Evolutionary conservation across 1,140 invertebrate species (phyloP).

Genomic region (Cyrtorhinus lividipennis): DNA sequence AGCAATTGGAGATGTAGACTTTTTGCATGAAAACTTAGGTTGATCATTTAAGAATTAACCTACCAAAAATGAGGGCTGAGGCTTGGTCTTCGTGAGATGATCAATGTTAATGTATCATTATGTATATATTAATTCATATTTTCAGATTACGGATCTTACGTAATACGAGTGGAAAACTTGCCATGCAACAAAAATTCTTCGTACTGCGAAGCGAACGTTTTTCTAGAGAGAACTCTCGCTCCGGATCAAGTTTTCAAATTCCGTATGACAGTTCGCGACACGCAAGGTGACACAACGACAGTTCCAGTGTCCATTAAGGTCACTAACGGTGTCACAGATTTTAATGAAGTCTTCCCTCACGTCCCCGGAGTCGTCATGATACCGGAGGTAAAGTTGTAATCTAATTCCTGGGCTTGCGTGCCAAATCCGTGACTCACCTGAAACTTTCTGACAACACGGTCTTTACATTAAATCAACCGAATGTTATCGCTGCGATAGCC

Average conservation of each 20-base stretch:
- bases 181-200: constrained; percentile 69
- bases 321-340: constrained; percentile 61
- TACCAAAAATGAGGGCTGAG: no score
- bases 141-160: constrained; percentile 30
- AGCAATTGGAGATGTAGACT: no score
- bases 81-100: no score
- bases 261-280: constrained; percentile 55
- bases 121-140: no score
- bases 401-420: no score
- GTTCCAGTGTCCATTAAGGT: constrained; percentile 67
- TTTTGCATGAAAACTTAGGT: no score
- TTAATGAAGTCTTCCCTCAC: constrained; percentile 68
- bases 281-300: constrained; percentile 55
- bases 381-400: constrained; percentile 62
- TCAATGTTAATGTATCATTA: no score
- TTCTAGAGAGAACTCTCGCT: constrained; percentile 53
- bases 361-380: constrained; percentile 63
- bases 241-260: constrained; percentile 68
- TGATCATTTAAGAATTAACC: no score
- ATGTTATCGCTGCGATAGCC: no score
- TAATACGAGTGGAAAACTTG: constrained; percentile 58
- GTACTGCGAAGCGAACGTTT: constrained; percentile 68
- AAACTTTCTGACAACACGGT: neutral
- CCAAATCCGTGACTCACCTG: neutral
- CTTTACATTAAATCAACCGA: constrained; percentile 6